Base-by-base conservation (phyloP, 2,113 vertebrate species). In the Alosa alosa region DNA sequence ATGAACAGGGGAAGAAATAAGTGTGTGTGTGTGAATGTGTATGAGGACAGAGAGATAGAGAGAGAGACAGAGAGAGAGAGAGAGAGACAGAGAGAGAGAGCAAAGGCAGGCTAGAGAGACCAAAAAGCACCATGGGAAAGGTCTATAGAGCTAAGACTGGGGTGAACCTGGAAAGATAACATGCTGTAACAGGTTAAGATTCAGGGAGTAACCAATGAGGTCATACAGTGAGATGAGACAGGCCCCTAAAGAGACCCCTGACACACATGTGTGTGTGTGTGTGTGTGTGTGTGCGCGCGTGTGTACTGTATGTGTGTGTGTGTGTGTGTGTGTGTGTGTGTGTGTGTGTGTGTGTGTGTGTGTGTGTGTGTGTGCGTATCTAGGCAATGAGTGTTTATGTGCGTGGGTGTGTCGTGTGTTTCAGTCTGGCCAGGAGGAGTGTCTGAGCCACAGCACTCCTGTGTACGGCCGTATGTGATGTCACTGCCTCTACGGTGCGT, bases 301-400 rank as follows among this genome's bases (percentile, higher is more conserved):
- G 41, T 44, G 41, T 44, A 2, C 2, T 50, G 49, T 50, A 9
- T 50, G 49, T 50, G 13, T 50, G 3, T 50, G 13, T 50, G 1
- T n/a, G n/a, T n/a, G n/a, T 8, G 49, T 50, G 49, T 50, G 49
- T 50, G 49, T 82, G 44, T 82, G 81, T 44, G 39, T 81, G 45
- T 49, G 3, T 82, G 46, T 50, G 81, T 55, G 31, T 39, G 15
- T 83, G 50, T 83, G 50, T 83, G 47, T 57, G 82, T 52, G 82
- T 49, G 25, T 52, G 82, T 83, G 17, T 36, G 50, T 55, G 22
- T 83, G n/a, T 84, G 57, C 1, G n/a, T 78, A 20, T 20, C 45
- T 72, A 18, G 57, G 3, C 50, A 3, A 52, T 15, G 17, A 52
- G 13, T 52, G 13, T 52, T 52, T 52, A 52, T 52, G 50, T 52